phyloP scores from a whole-genome alignment of 2,888 invertebrate genomes.

The Noctua fimbriata region DNA sequence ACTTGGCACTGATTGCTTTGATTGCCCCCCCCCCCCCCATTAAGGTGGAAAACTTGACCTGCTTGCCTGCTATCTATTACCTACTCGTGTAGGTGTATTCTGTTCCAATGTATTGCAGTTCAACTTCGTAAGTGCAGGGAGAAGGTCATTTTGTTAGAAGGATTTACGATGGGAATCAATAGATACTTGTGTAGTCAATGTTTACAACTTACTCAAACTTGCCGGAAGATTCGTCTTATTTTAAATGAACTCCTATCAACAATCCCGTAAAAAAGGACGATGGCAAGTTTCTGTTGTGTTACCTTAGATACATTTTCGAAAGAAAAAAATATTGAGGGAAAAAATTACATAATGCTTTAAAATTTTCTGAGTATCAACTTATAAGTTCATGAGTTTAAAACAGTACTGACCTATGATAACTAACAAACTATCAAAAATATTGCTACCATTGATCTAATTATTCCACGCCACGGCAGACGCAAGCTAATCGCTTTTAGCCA shows the following conservation, averaged over 20 bases:
- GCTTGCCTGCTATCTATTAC: background rate
- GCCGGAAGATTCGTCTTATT: background rate
- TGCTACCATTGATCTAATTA: background rate
- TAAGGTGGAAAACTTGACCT: constrained; percentile 12
- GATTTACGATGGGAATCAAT: background rate
- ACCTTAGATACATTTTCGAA: background rate
- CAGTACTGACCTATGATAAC: background rate
- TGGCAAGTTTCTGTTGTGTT: background rate
- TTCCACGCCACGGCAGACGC: background rate
- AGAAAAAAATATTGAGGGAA: background rate
- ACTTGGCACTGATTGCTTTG: constrained; percentile 39
- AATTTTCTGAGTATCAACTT: background rate
- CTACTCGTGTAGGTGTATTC: background rate
- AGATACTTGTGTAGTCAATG: background rate
- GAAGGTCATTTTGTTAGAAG: background rate
- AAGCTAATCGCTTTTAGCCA: constrained; percentile 13
- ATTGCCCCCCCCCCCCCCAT: constrained; percentile 1
- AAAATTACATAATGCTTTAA: background rate
- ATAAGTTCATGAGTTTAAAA: background rate
- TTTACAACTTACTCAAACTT: background rate
- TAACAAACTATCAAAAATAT: constrained; percentile 6
- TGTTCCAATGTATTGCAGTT: background rate
- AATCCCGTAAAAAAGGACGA: background rate
- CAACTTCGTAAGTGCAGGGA: background rate
- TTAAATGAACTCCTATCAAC: too few relatives aligned